Base-by-base conservation (phyloP, 2,113 vertebrate species). In the Anarhynchus alexandrinus region DNA sequence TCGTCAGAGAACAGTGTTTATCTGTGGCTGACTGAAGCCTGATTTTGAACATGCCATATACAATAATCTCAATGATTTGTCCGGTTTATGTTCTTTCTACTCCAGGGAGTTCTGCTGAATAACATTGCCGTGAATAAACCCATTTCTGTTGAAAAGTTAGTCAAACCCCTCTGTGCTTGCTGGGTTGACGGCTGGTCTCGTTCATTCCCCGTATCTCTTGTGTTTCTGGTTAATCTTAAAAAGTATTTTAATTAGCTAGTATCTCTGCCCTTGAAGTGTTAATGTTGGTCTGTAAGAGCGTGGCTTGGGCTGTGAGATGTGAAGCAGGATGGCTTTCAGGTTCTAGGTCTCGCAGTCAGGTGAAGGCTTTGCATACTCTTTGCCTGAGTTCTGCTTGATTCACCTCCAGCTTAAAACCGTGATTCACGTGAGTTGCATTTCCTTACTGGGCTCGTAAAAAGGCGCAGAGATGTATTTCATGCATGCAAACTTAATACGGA, bases 1-100 rank as follows among this genome's bases (percentile, higher is more conserved):
- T 86, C 88, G 71, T 97, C 95, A 92, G 88, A 95, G 88, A 61
- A 30, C 67, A 36, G 91, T 91, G 95, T 91, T 93, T 93, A 95
- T 95, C 90, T 89, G 92, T n/a, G 82, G 4, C 88, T 43, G 90
- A 29, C 86, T 67, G 77, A n/a, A 74, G 72, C 67, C 90, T 72
- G 82, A 36, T 80, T 96, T 87, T 74, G 81, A 94, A 49, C 92
- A 86, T 5, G 4, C 74, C 61, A 3, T 64, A 23, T 66, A 40
- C 45, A 73, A 49, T 87, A 80, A 93, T 92, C 83, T 69, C 62
- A 43, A 22, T 6, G 55, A 79, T 93, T 82, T 64, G 59, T 49
- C 58, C 2, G 0, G 25, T 91, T 88, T 51, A 5, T 66, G 66
- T 38, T 38, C 57, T 78, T 73, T 16, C 49, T 71, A 1, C 51